Conservation (phyloP, 2,797 vertebrate species). For the Hypotaenidia okinawae region DNA sequence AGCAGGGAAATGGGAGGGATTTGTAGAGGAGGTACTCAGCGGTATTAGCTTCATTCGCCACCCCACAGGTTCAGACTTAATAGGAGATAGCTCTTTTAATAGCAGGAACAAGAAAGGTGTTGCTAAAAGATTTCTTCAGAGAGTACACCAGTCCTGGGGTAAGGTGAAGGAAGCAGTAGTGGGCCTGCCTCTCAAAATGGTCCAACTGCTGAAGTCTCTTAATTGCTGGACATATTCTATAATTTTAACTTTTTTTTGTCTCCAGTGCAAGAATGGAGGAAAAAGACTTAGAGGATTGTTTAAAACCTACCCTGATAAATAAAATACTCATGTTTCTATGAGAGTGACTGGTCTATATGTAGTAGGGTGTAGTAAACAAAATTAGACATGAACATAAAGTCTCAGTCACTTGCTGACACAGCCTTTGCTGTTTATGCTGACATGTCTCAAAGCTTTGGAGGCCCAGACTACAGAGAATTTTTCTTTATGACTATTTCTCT, state of each 20-base stretch:
- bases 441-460: background rate
- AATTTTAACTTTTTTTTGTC: background rate
- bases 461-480: background rate
- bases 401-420: background rate
- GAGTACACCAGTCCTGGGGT: rapidly evolving
- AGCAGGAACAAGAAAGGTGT: background rate
- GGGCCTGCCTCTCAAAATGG: background rate
- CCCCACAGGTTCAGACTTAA: background rate
- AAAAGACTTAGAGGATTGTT: background rate
- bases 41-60: background rate
- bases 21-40: background rate
- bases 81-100: background rate
- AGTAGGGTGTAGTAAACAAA: background rate
- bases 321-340: background rate
- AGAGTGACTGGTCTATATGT: background rate
- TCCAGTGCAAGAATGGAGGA: background rate
- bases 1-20: background rate
- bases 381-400: background rate
- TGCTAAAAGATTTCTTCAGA: background rate
- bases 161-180: background rate
- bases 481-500: background rate
- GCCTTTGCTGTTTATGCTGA: background rate
- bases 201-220: background rate
- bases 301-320: background rate
- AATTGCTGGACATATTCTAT: background rate